Percentiles rank a stretch among this genome's conserved stretches.
phyloP scores from a whole-genome alignment of 2,888 invertebrate species.

The Dioctria linearis region DNA sequence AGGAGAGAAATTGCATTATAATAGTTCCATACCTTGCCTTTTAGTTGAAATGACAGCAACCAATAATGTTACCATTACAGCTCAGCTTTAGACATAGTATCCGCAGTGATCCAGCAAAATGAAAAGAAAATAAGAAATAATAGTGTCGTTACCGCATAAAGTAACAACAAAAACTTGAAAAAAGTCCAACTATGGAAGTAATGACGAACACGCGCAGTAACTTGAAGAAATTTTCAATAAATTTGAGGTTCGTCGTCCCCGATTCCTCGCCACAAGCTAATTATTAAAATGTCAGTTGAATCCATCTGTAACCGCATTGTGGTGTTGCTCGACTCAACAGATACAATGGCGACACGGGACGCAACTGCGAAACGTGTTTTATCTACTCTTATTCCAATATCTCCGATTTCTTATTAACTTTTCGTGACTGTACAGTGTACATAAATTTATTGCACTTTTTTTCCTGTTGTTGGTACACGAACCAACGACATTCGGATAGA shows the following conservation, averaged over 20 bases:
- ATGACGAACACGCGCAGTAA: no score
- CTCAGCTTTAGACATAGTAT: no score
- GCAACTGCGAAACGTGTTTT: constrained; percentile 1
- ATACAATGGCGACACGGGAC: constrained; percentile 26
- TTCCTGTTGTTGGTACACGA: no score
- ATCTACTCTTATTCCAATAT: constrained; percentile 19
- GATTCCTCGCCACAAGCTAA: neutral
- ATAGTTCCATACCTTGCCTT: neutral
- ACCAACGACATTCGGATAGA: no score
- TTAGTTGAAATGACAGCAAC: no score
- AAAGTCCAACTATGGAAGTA: no score
- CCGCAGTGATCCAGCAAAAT: neutral
- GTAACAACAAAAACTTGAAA: no score
- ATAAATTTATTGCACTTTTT: neutral
- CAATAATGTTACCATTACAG: no score
- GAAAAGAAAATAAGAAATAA: neutral
- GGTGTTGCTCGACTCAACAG: neutral
- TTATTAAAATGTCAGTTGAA: neutral
- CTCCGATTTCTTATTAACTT: constrained; percentile 32
- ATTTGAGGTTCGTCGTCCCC: neutral
- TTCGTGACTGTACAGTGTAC: neutral
- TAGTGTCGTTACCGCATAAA: no score
- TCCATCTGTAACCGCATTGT: constrained; percentile 44
- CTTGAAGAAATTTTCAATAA: neutral
- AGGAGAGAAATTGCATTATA: constrained; percentile 3